Evolutionary conservation across 2,113 vertebrate species (phyloP), one percentile per base, ranked within the genome.

Genomic region (Nycticorax nycticorax): DNA sequence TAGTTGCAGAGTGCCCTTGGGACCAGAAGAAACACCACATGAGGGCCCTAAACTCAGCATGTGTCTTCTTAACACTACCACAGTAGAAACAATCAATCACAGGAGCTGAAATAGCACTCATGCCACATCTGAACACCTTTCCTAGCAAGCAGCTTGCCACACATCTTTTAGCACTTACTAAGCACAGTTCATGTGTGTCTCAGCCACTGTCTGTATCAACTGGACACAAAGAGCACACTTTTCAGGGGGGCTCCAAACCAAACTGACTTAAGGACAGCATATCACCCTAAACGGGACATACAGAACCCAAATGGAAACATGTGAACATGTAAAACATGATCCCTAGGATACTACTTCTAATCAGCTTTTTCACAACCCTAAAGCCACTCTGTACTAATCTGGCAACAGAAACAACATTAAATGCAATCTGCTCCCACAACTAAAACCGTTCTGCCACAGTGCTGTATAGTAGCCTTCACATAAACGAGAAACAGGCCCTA

Each of bases 361-460:
- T 48, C 52, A 84, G 60, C 19, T 75, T 94, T 90, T 76, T 75
- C 43, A 74, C 17, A 84, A 57, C 14, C 35, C 39, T 52, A 67
- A 85, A 89, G 69, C 45, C 39, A 79, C 57, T 68, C n/a, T 35
- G 30, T 48, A 84, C 52, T 52, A 60, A 71, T 43, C 3, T 71
- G 72, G 72, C 73, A 92, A 74, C 14, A 88, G 43, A 68, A 95
- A 48, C 26, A 82, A 76, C 69, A 71, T 45, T 64, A 91, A 96
- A 91, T 14, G 32, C 87, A 94, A 88, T 72, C 89, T 96, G 95
- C 62, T 96, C 60, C 79, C 30, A 48, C 37, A 83, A 72, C 66
- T 72, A 91, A 93, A 92, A 87, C 39, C 66, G 56, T 96, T 91
- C 84, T 94, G 91, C 74, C 68, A 89, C 75, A 75, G 66, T 23